Evolutionary conservation across 2,888 invertebrate genomes (phyloP).

Genomic region (Incurvaria masculella): DNA sequence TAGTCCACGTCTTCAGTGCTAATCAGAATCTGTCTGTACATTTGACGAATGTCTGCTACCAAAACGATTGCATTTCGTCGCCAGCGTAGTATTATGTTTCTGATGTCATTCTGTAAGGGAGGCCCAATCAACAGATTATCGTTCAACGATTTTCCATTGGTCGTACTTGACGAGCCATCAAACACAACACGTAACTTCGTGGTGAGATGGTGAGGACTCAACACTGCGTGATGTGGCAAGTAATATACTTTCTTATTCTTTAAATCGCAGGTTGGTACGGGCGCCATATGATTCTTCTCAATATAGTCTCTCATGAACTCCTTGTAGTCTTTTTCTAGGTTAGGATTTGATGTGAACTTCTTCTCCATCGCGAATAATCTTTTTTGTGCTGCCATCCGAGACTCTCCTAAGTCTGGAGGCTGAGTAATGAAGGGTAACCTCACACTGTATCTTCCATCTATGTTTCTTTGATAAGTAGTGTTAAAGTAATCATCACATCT

Average conservation of each 20-base stretch:
- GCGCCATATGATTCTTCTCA: not conserved
- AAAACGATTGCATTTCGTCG: not conserved
- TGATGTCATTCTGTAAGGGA: not conserved
- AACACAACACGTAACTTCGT: not conserved
- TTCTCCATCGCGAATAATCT: not conserved
- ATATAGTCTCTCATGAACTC: not conserved
- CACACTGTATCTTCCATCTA: not conserved
- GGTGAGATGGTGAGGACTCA: not conserved
- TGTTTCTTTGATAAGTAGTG: not conserved
- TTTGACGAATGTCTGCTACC: not conserved
- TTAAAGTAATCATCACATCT: not conserved
- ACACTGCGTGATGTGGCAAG: not conserved
- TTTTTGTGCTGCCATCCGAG: not conserved
- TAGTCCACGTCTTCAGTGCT: not conserved
- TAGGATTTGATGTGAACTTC: not conserved
- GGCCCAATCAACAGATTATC: not conserved
- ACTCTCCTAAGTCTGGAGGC: not conserved
- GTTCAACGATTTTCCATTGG: not conserved
- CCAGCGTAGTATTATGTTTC: not conserved
- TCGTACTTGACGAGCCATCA: not conserved
- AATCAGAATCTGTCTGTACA: not conserved
- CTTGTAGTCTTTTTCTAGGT: not conserved
- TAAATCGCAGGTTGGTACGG: not conserved
- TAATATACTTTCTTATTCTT: not conserved
- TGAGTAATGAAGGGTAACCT: not conserved